Evolutionary conservation across 2,888 invertebrate genomes (phyloP).

Genomic region (Drosophila kokeensis): DNA sequence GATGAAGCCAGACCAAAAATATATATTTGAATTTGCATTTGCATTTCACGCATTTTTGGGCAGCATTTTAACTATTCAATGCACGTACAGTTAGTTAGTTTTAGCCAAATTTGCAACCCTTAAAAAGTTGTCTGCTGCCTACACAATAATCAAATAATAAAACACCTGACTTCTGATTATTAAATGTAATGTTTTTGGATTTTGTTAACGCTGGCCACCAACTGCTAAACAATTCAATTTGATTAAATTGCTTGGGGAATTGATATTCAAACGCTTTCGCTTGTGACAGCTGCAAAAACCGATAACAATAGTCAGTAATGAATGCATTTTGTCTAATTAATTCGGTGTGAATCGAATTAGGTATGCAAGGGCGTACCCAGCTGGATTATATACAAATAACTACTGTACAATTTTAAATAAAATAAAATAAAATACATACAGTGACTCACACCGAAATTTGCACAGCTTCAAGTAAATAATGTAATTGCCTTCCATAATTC

Average conservation of each 20-base stretch:
- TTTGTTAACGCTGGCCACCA: not conserved
- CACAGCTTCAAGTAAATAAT: too few species aligned
- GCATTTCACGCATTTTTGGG: conserved; percentile 18
- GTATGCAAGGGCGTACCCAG: not conserved
- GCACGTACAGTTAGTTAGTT: conserved; percentile 31
- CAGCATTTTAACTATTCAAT: conserved; percentile 31
- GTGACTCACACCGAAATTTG: too few species aligned
- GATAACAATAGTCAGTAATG: conserved; percentile 37
- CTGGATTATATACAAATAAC: not conserved
- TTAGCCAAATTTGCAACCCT: not conserved
- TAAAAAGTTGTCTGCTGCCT: conserved; percentile 8
- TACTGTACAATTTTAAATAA: not conserved
- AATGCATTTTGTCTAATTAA: conserved; percentile 44
- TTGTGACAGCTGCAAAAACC: not conserved
- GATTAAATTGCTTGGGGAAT: conserved; percentile 11
- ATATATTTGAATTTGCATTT: conserved; percentile 40
- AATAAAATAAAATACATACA: not conserved
- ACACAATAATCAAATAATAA: conserved; percentile 14
- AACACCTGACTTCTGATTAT: conserved; percentile 18
- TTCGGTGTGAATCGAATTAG: conserved; percentile 15
- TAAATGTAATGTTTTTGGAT: conserved; percentile 6
- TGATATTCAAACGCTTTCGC: not conserved
- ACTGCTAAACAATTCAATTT: conserved; percentile 3
- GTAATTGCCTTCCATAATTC: too few species aligned
- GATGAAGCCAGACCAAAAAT: not conserved